phyloP scores from a whole-genome alignment of 2,888 invertebrate species.

The Carterocephalus palaemon region DNA sequence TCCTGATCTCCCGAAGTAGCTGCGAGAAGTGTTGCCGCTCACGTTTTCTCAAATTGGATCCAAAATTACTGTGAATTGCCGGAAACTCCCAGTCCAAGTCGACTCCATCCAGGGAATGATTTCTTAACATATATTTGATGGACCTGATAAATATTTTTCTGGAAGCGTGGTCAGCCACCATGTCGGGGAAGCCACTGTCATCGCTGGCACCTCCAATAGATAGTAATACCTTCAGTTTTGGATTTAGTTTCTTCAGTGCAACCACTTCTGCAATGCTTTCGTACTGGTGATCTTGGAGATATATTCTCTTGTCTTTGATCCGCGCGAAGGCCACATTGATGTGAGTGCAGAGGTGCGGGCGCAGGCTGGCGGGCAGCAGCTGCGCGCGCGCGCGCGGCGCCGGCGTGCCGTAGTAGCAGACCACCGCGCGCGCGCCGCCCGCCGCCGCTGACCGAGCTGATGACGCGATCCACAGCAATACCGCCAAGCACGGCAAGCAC shows the following conservation, averaged over 20 bases:
- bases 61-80: constrained; percentile 61
- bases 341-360: constrained; percentile 89
- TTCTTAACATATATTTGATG: constrained; percentile 71
- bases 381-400: constrained; percentile 38
- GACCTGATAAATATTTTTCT: constrained; percentile 82
- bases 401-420: constrained; percentile 85
- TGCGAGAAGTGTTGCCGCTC: constrained; percentile 87
- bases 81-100: constrained; percentile 95
- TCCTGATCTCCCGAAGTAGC: constrained; percentile 84
- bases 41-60: constrained; percentile 38
- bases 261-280: constrained; percentile 60
- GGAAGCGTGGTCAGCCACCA: constrained; percentile 84
- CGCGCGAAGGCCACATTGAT: constrained; percentile 87
- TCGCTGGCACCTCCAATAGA: constrained; percentile 84
- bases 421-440: not conserved
- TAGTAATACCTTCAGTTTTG: constrained; percentile 85
- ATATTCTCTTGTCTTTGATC: constrained; percentile 80
- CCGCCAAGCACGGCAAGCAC: not conserved
- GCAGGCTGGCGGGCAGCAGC: constrained; percentile 79
- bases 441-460: not conserved
- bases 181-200: constrained; percentile 82
- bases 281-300: constrained; percentile 65
- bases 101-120: constrained; percentile 82
- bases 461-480: not conserved
- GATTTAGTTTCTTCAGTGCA: constrained; percentile 79